Base-by-base conservation (phyloP, 1,140 invertebrate genomes). In the Melitaea cinxia region DNA sequence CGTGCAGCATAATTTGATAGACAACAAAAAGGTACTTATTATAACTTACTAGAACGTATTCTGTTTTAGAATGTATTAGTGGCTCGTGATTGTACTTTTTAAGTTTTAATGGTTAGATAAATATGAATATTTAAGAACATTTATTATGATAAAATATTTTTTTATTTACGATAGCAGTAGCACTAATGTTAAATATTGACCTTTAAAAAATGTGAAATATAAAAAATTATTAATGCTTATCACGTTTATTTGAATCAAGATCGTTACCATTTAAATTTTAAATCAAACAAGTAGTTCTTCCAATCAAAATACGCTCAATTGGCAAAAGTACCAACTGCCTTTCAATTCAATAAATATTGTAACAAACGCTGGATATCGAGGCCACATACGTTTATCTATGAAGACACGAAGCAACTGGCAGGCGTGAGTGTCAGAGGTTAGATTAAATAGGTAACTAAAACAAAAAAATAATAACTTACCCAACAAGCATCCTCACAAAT, bases 381-480 rank as follows among this genome's bases (percentile, higher is more conserved):
- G 84, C 83, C 82, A 75, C 28, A 47, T 35, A 33, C 57, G 42
- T 47, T 52, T 62, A 68, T 39, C 59, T 71, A 63, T 39, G 58
- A 68, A 73, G 62, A 62, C 65, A 75, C 57, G 73, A 56, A 35
- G 24, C 53, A 37, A 58, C 50, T n/a, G 70, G 66, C 59, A 78
- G 59, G 77, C 78, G 67, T 77, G 78, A 75, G 60, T 57, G 63
- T 63, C 58, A 65, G 59, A 80, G 76, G 75, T 83, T 83, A 84
- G 69, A 72, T 82, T 68, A 54, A 42, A 53, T 33, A 53, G n/a
- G n/a, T n/a, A 23, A 74, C 72, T 78, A 83, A 87, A 88, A 85
- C 80, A 85, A 83, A 66, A 60, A n/a, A n/a, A 68, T 62, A 78
- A 55, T 68, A 68, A 88, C 88, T 84, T 80, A 88, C 88, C 78